These are phyloP conservation scores for Ophioderma brevispina DNA, from an alignment of 35 echinoderm and acorn worm genomes.

Conservation along the genomic window DNA sequence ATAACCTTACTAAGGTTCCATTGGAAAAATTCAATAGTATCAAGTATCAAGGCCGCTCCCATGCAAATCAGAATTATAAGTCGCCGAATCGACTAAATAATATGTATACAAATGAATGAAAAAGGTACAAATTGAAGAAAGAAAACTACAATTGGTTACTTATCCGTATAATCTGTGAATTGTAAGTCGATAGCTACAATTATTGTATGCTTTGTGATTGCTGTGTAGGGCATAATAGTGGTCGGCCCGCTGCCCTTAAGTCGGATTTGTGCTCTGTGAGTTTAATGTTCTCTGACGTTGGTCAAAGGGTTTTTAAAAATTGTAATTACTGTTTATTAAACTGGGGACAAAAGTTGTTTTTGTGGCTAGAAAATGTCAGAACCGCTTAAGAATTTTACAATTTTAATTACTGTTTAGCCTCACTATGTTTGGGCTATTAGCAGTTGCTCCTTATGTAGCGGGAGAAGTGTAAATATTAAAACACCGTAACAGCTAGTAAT, in stretches of 20 bases:
- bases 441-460: too few species aligned
- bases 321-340: too few species aligned
- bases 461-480: too few species aligned
- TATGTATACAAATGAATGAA: not conserved
- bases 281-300: conserved; percentile 1
- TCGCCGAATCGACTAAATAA: not conserved
- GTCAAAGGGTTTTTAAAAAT: not conserved
- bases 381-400: too few species aligned
- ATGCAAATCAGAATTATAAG: not conserved
- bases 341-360: too few species aligned
- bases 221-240: not conserved
- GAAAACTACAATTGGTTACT: conserved; percentile 8
- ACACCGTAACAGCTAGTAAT: too few species aligned
- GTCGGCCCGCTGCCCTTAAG: not conserved
- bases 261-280: not conserved
- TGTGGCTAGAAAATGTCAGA: too few species aligned
- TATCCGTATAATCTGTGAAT: not conserved
- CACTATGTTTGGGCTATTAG: too few species aligned
- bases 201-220: not conserved
- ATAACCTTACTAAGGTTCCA: not conserved
- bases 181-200: not conserved
- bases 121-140: conserved; percentile 15
- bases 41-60: not conserved
- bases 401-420: too few species aligned
- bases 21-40: not conserved